These are phyloP conservation scores for Abramis brama DNA, from an alignment of 2,113 vertebrate species.

Conservation along the genomic window DNA sequence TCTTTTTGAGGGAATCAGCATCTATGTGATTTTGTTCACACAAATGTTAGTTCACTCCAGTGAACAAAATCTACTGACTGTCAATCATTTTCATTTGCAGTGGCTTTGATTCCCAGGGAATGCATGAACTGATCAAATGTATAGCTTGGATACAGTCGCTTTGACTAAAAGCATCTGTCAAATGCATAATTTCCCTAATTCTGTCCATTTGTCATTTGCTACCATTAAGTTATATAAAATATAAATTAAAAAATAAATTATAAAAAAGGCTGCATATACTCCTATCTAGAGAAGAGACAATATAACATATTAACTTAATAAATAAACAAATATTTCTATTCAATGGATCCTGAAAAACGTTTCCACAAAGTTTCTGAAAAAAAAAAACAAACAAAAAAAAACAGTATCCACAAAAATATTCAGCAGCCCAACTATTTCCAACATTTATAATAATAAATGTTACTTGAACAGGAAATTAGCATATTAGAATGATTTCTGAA, in stretches of 20 bases:
- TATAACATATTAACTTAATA: not conserved
- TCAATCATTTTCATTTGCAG: not conserved
- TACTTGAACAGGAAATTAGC: not conserved
- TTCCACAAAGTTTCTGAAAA: no score
- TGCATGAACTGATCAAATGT: no score
- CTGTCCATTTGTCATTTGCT: not conserved
- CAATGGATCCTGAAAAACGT: no score
- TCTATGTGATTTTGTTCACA: not conserved
- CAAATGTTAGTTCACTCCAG: not conserved
- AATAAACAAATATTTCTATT: no score
- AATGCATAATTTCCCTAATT: not conserved
- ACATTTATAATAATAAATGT: not conserved
- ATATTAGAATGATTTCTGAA: not conserved
- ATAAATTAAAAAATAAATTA: not conserved
- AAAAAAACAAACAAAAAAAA: no score
- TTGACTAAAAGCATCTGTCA: not conserved
- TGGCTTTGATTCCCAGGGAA: not conserved
- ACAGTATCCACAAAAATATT: not conserved
- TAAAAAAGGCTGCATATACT: not conserved
- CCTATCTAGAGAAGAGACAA: not conserved
- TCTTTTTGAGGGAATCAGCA: not conserved
- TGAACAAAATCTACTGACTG: no score
- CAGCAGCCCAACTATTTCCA: not conserved
- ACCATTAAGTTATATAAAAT: not conserved
- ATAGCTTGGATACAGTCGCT: not conserved